These are phyloP conservation scores for Microtus oregoni DNA, from an alignment of 2,113 vertebrate genomes.

Conservation along the genomic window DNA sequence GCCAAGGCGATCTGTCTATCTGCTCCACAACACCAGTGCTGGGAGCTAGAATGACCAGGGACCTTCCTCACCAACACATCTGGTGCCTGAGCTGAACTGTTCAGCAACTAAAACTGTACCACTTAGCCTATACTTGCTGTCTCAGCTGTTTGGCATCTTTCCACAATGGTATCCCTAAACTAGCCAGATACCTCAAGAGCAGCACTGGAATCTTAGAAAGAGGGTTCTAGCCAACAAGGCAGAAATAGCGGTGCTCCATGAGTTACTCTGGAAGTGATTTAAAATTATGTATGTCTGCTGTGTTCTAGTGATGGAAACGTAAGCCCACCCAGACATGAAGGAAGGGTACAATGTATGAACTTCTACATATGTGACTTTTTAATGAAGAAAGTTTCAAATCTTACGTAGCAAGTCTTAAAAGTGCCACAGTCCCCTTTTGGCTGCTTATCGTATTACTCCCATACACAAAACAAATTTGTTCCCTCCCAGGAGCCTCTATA, in stretches of 20 bases:
- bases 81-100: not conserved
- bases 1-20: not conserved
- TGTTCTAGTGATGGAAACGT: not conserved
- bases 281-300: not conserved
- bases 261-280: not conserved
- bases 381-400: constrained; percentile 20
- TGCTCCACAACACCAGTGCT: not conserved
- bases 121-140: not conserved
- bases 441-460: not conserved
- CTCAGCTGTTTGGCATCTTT: not conserved
- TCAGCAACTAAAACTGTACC: not conserved
- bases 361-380: not conserved
- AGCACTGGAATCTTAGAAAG: not conserved
- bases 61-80: not conserved
- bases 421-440: not conserved
- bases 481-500: not conserved
- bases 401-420: constrained; percentile 41
- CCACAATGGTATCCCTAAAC: not conserved
- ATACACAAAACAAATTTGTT: constrained; percentile 28
- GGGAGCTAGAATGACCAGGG: not conserved
- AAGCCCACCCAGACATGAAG: not conserved
- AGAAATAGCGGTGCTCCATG: not conserved
- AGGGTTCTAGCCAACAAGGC: not conserved
- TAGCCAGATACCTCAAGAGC: not conserved
- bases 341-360: not conserved